phyloP scores from a whole-genome alignment of 2,888 invertebrate genomes.

The Clitarchus hookeri region DNA sequence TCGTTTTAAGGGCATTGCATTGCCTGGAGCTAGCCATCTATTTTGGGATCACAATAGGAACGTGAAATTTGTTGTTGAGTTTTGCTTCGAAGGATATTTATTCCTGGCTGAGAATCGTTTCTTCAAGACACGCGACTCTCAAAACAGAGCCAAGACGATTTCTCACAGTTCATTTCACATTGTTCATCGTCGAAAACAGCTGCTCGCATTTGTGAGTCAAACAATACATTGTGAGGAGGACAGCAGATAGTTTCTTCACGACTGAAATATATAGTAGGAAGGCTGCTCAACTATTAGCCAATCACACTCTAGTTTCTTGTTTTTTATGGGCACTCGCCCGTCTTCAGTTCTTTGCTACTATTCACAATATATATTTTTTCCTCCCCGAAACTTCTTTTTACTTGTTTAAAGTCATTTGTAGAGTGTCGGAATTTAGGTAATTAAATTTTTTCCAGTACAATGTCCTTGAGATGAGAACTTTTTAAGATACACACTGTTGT shows the following conservation, averaged over 20 bases:
- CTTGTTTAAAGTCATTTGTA: too few relatives aligned
- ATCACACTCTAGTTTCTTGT: not conserved
- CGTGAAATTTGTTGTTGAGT: not conserved
- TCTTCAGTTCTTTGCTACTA: too few relatives aligned
- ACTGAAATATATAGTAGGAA: not conserved
- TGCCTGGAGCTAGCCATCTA: too few relatives aligned
- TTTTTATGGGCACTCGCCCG: not conserved
- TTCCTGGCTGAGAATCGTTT: not conserved
- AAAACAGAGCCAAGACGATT: not conserved
- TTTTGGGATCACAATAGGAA: not conserved
- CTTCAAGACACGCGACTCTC: not conserved
- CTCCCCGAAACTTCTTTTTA: too few relatives aligned
- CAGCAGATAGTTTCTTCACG: not conserved
- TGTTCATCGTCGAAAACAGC: not conserved
- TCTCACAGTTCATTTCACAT: slow-evolving; percentile 7
- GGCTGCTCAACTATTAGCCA: not conserved
- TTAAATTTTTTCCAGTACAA: too few relatives aligned
- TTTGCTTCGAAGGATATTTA: not conserved
- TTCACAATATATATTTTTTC: too few relatives aligned
- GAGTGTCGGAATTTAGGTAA: too few relatives aligned
- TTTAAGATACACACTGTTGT: too few relatives aligned
- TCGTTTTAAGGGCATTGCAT: too few relatives aligned
- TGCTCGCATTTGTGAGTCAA: not conserved
- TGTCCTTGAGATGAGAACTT: too few relatives aligned
- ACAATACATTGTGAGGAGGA: not conserved